phyloP scores from a whole-genome alignment of 2,888 invertebrate species.

The Drosophila nr. fundita region DNA sequence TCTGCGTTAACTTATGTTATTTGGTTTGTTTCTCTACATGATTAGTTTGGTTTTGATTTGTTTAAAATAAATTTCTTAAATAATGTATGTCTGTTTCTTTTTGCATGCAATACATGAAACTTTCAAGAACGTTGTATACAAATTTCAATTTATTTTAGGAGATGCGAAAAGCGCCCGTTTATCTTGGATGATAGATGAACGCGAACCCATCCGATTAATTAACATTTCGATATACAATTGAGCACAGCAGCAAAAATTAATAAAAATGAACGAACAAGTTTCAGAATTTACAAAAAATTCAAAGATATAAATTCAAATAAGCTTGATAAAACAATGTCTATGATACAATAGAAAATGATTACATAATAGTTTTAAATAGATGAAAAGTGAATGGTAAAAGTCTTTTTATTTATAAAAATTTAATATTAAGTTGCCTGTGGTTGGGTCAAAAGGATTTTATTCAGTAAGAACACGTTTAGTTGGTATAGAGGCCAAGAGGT shows the following conservation, averaged over 20 bases:
- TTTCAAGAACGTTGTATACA: neutral
- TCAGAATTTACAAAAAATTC: neutral
- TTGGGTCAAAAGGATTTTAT: neutral
- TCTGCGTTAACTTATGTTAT: neutral
- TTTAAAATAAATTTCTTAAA: neutral
- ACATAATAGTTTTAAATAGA: neutral
- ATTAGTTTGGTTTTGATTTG: neutral
- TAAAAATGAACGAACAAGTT: accelerated
- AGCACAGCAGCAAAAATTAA: neutral
- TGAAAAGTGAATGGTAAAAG: neutral
- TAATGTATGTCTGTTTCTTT: neutral
- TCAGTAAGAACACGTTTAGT: too few species aligned
- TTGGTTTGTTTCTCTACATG: neutral
- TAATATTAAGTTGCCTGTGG: neutral
- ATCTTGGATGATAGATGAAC: neutral
- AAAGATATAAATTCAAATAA: neutral
- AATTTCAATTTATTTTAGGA: neutral
- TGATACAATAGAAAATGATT: neutral
- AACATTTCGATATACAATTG: too few species aligned
- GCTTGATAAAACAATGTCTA: neutral
- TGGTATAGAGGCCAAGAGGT: neutral
- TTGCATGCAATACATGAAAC: neutral
- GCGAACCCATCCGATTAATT: too few species aligned
- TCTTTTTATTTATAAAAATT: neutral
- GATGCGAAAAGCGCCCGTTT: neutral